Conservation (phyloP, 1,140 invertebrate genomes). For the Hypsibius dujardini region DNA sequence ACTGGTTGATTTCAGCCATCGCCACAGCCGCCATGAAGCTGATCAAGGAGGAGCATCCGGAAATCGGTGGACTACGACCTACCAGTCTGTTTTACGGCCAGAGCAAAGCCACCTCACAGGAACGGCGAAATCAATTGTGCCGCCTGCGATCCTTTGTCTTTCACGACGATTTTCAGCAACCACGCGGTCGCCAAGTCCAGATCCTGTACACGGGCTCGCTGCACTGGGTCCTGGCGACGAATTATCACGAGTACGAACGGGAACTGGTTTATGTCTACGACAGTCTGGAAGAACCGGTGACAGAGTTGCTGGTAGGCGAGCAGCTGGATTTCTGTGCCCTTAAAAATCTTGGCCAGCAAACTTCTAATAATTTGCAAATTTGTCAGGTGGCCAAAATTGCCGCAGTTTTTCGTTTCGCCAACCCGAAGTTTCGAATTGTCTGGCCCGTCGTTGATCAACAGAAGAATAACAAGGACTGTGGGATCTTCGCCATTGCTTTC, state of each 20-base stretch:
- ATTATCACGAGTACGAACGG: not conserved
- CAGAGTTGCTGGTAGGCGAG: not conserved
- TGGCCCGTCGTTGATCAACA: conserved; percentile 15
- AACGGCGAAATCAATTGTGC: not conserved
- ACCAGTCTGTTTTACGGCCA: not conserved
- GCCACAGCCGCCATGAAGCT: conserved; percentile 12
- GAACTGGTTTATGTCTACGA: conserved; percentile 8
- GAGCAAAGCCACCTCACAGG: not conserved
- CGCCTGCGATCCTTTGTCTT: not conserved
- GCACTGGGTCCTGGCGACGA: conserved; percentile 3
- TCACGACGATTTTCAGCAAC: not conserved
- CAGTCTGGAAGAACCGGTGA: not conserved
- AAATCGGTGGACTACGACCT: conserved; percentile 2
- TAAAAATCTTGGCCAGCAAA: too few species aligned
- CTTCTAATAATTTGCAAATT: too few species aligned
- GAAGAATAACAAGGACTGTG: conserved; percentile 17
- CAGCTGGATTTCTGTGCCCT: too few species aligned
- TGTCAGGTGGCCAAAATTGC: not conserved
- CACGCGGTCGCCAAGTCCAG: not conserved
- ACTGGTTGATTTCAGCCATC: not conserved
- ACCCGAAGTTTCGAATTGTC: not conserved
- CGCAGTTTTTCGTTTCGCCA: not conserved
- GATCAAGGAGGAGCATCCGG: not conserved
- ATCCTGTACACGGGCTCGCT: conserved; percentile 5
- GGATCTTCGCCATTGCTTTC: conserved; percentile 6